These are phyloP conservation scores for Sebastes diaconus DNA, from an alignment of 2,797 vertebrate genomes.

Conservation along the genomic window DNA sequence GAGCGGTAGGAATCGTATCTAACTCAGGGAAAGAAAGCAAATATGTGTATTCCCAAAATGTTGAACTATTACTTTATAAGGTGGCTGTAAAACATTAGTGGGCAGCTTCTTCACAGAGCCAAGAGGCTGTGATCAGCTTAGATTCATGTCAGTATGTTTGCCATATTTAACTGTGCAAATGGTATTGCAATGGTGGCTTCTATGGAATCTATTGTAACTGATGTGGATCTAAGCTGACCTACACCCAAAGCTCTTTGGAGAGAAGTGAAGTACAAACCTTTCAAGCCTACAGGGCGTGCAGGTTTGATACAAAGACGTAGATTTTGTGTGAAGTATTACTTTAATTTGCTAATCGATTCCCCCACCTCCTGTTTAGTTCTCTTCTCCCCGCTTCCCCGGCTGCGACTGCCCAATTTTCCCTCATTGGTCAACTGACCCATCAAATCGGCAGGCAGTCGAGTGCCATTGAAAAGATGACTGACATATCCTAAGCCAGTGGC, in stretches of 20 bases:
- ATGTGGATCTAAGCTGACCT: neutral
- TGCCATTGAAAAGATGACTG: slow-evolving; percentile 46
- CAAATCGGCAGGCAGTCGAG: slow-evolving; percentile 31
- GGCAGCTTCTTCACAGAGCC: neutral
- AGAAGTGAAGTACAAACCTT: neutral
- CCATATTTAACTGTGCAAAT: neutral
- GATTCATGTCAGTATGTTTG: neutral
- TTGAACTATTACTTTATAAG: neutral
- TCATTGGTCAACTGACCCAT: slow-evolving; percentile 37
- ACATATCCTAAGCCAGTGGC: slow-evolving; percentile 74
- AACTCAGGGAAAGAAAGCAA: neutral
- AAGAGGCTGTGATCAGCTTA: neutral
- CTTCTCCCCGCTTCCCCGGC: slow-evolving; percentile 45
- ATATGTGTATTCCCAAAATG: neutral
- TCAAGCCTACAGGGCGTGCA: neutral
- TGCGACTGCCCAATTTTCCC: slow-evolving; percentile 35
- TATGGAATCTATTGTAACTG: neutral
- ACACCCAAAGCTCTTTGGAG: neutral
- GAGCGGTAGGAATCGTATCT: neutral
- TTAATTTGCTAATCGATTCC: slow-evolving; percentile 46
- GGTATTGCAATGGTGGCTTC: neutral
- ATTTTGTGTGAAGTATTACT: slow-evolving; percentile 61
- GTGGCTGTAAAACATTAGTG: neutral
- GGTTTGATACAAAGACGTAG: neutral
- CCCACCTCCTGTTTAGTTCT: slow-evolving; percentile 56